Percentiles rank a stretch among this genome's conserved stretches.
These are phyloP conservation scores for Aleiodes alternator DNA, from an alignment of 2,888 invertebrate genomes.

Conservation along the genomic window DNA sequence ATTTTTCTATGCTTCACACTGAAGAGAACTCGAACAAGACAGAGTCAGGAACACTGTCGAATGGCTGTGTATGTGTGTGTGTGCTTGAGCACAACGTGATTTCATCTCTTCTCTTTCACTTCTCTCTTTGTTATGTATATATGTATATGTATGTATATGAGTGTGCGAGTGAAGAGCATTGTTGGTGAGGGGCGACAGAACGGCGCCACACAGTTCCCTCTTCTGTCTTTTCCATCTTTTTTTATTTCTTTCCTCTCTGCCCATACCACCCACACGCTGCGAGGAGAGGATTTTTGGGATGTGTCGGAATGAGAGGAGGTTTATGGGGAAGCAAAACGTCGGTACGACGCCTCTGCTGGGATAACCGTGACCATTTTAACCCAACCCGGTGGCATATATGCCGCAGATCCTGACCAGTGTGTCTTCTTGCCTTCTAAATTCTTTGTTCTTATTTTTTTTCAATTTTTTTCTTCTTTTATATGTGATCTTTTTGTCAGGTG, in stretches of 20 bases:
- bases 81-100: conserved; percentile 12
- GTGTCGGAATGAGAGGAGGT: conserved; percentile 33
- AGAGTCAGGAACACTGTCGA: conserved; percentile 13
- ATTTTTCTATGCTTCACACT: too few relatives aligned
- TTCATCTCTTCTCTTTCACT: conserved; percentile 19
- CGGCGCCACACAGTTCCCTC: conserved; percentile 62
- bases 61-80: not conserved
- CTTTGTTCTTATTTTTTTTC: conserved; percentile 43
- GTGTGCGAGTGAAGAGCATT: conserved; percentile 58
- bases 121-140: not conserved
- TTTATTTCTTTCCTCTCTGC: conserved; percentile 39
- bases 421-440: conserved; percentile 57
- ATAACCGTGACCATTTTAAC: conserved; percentile 40
- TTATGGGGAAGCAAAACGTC: conserved; percentile 15
- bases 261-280: conserved; percentile 39
- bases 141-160: not conserved
- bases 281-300: conserved; percentile 12
- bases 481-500: too few relatives aligned
- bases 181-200: conserved; percentile 68
- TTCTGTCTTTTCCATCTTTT: conserved; percentile 36
- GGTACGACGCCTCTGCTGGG: conserved; percentile 21
- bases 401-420: conserved; percentile 40
- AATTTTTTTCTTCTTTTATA: not conserved
- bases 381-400: conserved; percentile 36
- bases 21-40: not conserved